A percentile compares a stretch with the other conserved stretches of the same genome.
Conservation (phyloP, 1,140 invertebrate species). For the Campoletis sonorensis region DNA sequence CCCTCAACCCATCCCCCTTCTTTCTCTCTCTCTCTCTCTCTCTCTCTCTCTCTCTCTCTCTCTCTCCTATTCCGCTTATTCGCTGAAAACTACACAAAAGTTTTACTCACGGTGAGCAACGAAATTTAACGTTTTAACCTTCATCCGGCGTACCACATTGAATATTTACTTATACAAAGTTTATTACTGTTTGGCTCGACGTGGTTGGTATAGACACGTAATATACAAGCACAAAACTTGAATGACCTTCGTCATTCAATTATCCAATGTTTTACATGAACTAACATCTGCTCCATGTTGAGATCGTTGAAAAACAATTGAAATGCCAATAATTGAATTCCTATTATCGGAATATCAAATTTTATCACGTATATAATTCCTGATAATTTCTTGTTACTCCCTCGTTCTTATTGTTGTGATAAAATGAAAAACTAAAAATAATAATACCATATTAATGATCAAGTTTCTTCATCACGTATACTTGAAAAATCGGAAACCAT, state of each 20-base stretch:
- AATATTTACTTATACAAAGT: conserved; percentile 18
- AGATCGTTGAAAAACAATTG: no score
- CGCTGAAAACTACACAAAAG: not conserved
- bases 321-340: no score
- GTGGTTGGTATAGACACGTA: not conserved
- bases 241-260: not conserved
- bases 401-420: no score
- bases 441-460: no score
- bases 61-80: not conserved
- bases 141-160: not conserved
- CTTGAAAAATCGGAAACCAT: no score
- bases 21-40: not conserved
- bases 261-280: no score
- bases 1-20: not conserved
- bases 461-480: no score
- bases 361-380: no score
- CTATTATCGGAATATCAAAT: no score
- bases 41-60: not conserved
- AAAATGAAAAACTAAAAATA: no score
- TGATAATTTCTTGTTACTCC: no score
- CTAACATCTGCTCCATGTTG: no score
- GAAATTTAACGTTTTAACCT: conserved; percentile 19
- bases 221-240: not conserved
- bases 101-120: not conserved
- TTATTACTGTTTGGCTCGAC: not conserved